These are phyloP conservation scores for Echiichthys vipera DNA, from an alignment of 2,797 vertebrate species.

Conservation along the genomic window DNA sequence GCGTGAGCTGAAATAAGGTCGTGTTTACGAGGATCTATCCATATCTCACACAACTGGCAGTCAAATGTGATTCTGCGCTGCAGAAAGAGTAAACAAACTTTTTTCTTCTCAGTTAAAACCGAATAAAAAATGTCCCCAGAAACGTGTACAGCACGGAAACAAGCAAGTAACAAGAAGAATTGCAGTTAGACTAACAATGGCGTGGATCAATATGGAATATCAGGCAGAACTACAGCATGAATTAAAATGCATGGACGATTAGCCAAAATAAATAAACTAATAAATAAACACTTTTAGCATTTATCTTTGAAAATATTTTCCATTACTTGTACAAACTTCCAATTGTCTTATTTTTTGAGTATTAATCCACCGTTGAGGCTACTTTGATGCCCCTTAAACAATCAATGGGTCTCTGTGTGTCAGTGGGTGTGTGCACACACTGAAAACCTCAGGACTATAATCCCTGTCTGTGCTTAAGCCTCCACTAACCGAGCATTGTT, in stretches of 20 bases:
- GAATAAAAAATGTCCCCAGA: conserved; percentile 54
- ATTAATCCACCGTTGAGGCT: neutral
- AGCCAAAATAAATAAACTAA: no score
- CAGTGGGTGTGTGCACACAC: conserved; percentile 36
- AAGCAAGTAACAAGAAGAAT: conserved; percentile 41
- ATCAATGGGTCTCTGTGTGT: conserved; percentile 11
- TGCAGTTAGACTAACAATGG: conserved; percentile 35
- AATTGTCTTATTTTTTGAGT: neutral
- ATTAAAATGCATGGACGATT: conserved; percentile 66
- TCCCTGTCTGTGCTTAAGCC: conserved; percentile 55
- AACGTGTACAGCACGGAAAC: conserved; percentile 59
- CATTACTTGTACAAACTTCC: neutral
- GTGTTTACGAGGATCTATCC: conserved; percentile 52
- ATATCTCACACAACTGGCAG: conserved; percentile 64
- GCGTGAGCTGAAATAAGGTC: conserved; percentile 56
- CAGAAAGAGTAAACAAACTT: conserved; percentile 71
- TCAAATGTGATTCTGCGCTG: conserved; percentile 72
- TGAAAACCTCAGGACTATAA: conserved; percentile 56
- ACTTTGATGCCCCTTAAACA: neutral
- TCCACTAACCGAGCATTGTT: conserved; percentile 70
- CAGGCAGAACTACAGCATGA: conserved; percentile 46
- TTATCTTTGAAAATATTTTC: neutral
- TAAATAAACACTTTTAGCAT: neutral
- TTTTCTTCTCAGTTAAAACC: conserved; percentile 57
- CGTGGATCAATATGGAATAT: conserved; percentile 44